phyloP scores from a whole-genome alignment of 2,797 vertebrate species.

The Molossus molossus region DNA sequence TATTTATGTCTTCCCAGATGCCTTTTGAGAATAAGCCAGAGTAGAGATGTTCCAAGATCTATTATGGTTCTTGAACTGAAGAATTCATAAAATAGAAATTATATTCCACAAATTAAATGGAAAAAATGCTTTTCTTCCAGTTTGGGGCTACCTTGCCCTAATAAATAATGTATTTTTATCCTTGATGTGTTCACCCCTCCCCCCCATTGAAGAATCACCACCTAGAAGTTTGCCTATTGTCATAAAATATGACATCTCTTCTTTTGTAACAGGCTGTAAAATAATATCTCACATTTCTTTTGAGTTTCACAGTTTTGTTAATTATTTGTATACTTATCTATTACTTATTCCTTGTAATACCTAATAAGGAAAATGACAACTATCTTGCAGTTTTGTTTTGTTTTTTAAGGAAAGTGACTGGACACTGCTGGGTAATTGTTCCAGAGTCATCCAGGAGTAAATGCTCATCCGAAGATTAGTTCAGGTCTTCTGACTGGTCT shows the following conservation, averaged over 20 bases:
- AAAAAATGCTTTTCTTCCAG: background rate
- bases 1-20: background rate
- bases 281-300: background rate
- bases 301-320: background rate
- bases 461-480: background rate
- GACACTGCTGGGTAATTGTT: background rate
- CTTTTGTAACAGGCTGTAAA: background rate
- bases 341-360: background rate
- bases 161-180: slow-evolving; percentile 25
- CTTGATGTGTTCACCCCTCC: background rate
- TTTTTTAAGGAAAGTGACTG: background rate
- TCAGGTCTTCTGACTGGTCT: background rate
- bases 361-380: background rate
- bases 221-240: background rate
- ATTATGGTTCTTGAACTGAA: slow-evolving; percentile 3
- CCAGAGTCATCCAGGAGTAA: background rate
- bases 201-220: background rate
- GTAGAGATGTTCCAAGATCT: slow-evolving; percentile 13
- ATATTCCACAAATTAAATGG: background rate
- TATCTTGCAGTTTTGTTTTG: background rate
- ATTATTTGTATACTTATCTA: background rate
- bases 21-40: slow-evolving; percentile 35
- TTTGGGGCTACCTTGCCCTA: slow-evolving; percentile 18
- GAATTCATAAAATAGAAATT: slow-evolving; percentile 38
- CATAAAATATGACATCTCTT: slow-evolving; percentile 12